A percentile compares a stretch with the other conserved stretches of the same genome.
These are phyloP conservation scores for zebrafish (Danio rerio) DNA, from an alignment of 2,113 vertebrate genomes.

Conservation along the genomic window DNA sequence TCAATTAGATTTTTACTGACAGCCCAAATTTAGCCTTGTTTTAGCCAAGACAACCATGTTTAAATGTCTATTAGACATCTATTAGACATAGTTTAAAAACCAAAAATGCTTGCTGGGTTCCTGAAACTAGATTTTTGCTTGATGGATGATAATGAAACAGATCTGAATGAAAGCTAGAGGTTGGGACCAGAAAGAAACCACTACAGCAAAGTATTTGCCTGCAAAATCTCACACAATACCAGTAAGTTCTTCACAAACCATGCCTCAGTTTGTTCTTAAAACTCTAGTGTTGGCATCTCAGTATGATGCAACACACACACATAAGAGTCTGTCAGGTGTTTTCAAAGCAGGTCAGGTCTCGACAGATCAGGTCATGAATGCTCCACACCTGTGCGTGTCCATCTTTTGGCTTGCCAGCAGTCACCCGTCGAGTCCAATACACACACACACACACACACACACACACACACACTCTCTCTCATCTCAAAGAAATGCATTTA, in stretches of 20 bases:
- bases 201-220: not conserved
- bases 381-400: constrained; percentile 49
- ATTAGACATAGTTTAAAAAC: too few species aligned
- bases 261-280: not conserved
- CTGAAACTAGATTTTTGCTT: not conserved
- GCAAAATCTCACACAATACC: not conserved
- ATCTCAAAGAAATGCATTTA: constrained; percentile 69
- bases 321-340: not conserved
- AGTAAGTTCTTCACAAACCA: not conserved
- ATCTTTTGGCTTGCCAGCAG: constrained; percentile 62
- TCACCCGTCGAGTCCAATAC: constrained; percentile 56
- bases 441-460: not conserved
- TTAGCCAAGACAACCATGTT: too few species aligned
- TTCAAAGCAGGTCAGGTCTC: constrained; percentile 14
- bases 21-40: too few species aligned
- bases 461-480: constrained; percentile 51
- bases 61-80: too few species aligned
- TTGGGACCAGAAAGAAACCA: not conserved
- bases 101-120: too few species aligned
- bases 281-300: not conserved
- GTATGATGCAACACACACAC: constrained; percentile 5
- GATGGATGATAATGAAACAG: not conserved
- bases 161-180: not conserved
- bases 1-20: too few species aligned
- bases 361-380: constrained; percentile 32